Evolutionary conservation across 2,797 vertebrate genomes (phyloP).

Genomic region (Falco berigora): DNA sequence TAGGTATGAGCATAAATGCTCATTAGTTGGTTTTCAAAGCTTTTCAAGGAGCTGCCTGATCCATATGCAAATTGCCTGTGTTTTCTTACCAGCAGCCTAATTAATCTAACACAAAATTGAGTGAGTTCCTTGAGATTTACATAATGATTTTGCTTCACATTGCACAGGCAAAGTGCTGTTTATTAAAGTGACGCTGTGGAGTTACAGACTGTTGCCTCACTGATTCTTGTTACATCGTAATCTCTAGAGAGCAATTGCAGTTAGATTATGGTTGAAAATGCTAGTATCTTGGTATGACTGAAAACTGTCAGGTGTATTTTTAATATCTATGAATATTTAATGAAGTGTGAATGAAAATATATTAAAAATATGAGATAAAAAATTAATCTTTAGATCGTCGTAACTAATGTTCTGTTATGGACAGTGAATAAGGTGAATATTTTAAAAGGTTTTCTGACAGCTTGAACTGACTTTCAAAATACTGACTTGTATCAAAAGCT

Average conservation of each 20-base stretch:
- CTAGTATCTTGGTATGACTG: neutral
- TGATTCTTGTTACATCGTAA: neutral
- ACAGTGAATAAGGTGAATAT: neutral
- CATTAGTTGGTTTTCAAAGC: neutral
- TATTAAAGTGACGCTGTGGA: neutral
- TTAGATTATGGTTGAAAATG: neutral
- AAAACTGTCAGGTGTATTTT: neutral
- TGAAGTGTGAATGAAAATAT: neutral
- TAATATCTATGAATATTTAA: neutral
- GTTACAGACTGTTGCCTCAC: neutral
- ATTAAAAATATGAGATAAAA: neutral
- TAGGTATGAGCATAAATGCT: neutral
- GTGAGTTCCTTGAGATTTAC: neutral
- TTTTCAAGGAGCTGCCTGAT: neutral
- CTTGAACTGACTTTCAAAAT: neutral
- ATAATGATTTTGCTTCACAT: neutral
- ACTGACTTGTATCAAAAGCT: neutral
- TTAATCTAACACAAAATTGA: neutral
- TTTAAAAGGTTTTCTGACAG: neutral
- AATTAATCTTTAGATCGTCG: neutral
- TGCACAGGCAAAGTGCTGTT: neutral
- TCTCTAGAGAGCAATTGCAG: neutral
- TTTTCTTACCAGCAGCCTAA: neutral
- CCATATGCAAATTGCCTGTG: rapidly evolving
- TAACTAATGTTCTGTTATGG: neutral